Evolutionary conservation across 1,140 invertebrate species (phyloP), one percentile per base, ranked within the genome.

Genomic region (Drosophila ogumai): DNA sequence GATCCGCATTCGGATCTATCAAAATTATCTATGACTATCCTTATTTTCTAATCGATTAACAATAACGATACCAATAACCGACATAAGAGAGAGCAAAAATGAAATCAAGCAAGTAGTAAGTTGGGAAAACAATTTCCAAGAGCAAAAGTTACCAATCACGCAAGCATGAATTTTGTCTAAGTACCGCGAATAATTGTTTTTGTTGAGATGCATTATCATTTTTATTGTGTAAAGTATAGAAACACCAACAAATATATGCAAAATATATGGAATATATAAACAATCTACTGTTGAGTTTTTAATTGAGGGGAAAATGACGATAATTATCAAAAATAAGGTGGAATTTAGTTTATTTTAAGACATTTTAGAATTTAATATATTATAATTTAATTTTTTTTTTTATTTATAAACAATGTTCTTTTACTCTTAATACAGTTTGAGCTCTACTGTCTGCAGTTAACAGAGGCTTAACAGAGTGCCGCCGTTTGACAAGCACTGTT

Each of bases 241-340:
- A 59, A 72, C 52, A 59, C 52, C 43, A 72, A 72, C 68, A 71
- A 72, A 72, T 59, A 72, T 72, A 72, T 72, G 52, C 68, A 72
- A 72, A 72, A 72, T 72, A 72, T 72, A 72, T 72, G 66, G 54
- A 72, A 72, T 72, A 72, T 72, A 72, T 59, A 72, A 50, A 72
- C 38, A 57, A 72, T 28, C 10, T 7, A 17, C 10, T 1, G 8
- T 22, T 44, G 28, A 10, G 19, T 66, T 47, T 47, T 63, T 0
- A 61, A 38, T 66, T 13, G 17, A 25, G 32, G 13, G 4, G 19
- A 12, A 10, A 55, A 28, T 13, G 5, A 13, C 6, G 15, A 3
- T 7, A n/a, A n/a, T 40, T 5, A n/a, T 40, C 6, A 2, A 19
- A 1, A 19, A 0, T 6, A 19, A 0, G 5, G 4, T 5, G 2